A percentile compares a stretch with the other conserved stretches of the same genome.
phyloP scores from a whole-genome alignment of 2,797 vertebrate species.

The Sciurus vulgaris region DNA sequence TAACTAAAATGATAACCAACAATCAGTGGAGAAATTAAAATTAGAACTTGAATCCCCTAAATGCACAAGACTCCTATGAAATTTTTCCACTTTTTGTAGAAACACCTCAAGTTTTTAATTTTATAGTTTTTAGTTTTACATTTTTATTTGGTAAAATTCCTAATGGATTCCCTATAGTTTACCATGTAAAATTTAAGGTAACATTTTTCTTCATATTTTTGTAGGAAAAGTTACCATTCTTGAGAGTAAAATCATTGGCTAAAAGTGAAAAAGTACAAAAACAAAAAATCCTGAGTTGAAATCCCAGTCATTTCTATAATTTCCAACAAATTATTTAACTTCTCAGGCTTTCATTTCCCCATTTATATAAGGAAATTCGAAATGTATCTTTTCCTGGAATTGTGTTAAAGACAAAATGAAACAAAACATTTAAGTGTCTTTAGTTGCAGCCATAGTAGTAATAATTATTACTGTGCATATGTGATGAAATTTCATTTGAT shows the following conservation, averaged over 20 bases:
- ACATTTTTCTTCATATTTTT: background rate
- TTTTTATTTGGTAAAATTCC: background rate
- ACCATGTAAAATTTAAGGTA: background rate
- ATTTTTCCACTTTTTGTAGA: background rate
- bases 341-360: background rate
- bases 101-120: background rate
- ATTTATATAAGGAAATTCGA: slow-evolving; percentile 11
- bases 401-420: background rate
- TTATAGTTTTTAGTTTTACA: background rate
- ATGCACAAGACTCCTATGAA: background rate
- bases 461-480: background rate
- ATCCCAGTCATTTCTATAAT: background rate
- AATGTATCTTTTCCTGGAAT: background rate
- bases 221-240: background rate
- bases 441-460: background rate
- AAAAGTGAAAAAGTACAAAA: background rate
- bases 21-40: background rate
- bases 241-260: background rate
- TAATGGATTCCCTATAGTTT: background rate
- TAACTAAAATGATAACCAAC: slow-evolving; percentile 20
- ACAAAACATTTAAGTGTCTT: background rate
- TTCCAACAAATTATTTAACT: background rate
- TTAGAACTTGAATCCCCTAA: background rate
- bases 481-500: background rate
- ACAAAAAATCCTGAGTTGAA: background rate